A percentile compares a stretch with the other conserved stretches of the same genome.
These are phyloP conservation scores for Dolichoris vasculosae DNA, from an alignment of 1,140 invertebrate species.

Conservation along the genomic window DNA sequence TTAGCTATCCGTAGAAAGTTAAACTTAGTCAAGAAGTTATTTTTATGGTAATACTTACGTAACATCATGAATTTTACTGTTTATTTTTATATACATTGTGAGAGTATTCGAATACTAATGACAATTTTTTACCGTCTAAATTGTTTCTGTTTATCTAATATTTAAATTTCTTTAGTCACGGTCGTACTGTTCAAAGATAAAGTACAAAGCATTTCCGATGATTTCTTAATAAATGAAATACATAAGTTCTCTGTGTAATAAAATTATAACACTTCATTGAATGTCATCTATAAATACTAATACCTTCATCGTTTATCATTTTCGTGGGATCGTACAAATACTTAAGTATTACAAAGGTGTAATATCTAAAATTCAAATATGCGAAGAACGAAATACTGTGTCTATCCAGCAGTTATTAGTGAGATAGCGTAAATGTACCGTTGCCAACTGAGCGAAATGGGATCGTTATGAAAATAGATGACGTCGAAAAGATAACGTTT, in stretches of 20 bases:
- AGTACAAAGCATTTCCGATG: constrained; percentile 23
- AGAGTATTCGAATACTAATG: not conserved
- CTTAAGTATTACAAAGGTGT: not conserved
- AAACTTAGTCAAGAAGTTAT: not conserved
- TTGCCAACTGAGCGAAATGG: constrained; percentile 13
- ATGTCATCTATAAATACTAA: constrained; percentile 21
- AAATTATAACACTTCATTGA: constrained; percentile 21
- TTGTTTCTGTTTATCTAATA: not conserved
- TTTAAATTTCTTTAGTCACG: not conserved
- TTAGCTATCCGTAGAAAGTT: not conserved
- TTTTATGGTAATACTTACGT: not conserved
- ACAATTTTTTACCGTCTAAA: not conserved
- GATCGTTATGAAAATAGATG: constrained; percentile 2
- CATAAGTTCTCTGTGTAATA: not conserved
- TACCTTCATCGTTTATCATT: constrained; percentile 28
- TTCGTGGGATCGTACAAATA: not conserved
- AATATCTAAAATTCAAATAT: constrained; percentile 1
- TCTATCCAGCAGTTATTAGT: constrained; percentile 8
- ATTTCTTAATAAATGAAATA: not conserved
- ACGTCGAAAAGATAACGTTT: not conserved
- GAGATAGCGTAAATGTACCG: not conserved
- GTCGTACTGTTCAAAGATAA: not conserved
- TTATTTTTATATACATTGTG: not conserved
- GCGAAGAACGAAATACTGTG: constrained; percentile 5
- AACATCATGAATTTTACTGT: not conserved